Percentiles rank a stretch among this genome's conserved stretches.
These are phyloP conservation scores for Craterocephalus amniculus DNA, from an alignment of 2,797 vertebrate genomes.

Conservation along the genomic window DNA sequence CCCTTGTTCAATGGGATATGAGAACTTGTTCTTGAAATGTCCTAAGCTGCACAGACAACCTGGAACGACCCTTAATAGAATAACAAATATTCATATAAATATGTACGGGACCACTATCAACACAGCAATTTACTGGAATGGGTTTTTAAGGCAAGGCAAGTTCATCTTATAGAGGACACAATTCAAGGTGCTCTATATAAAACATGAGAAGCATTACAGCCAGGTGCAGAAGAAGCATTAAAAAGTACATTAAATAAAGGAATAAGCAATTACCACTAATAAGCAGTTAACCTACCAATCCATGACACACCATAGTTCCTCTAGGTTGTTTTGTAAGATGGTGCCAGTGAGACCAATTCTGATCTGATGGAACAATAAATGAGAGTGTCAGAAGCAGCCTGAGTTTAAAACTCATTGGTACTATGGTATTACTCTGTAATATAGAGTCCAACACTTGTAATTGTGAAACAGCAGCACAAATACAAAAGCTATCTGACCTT, in stretches of 20 bases:
- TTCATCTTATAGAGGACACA: too few relatives aligned
- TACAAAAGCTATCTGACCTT: conserved; percentile 76
- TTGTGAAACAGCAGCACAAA: conserved; percentile 3
- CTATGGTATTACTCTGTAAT: not conserved
- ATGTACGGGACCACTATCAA: not conserved
- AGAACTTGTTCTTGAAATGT: conserved; percentile 89
- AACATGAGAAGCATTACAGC: too few relatives aligned
- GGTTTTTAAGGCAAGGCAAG: not conserved
- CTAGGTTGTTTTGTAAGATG: conserved; percentile 95
- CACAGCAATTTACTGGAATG: not conserved
- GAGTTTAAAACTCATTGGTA: not conserved
- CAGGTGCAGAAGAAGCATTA: too few relatives aligned
- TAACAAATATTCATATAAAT: not conserved
- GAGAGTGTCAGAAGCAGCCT: conserved; percentile 8
- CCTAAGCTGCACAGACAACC: conserved; percentile 87
- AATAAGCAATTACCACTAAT: not conserved
- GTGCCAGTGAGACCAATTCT: conserved; percentile 96
- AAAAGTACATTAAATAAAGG: too few relatives aligned
- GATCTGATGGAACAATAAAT: conserved; percentile 58
- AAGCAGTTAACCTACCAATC: conserved; percentile 88
- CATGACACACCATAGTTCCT: conserved; percentile 98
- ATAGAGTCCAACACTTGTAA: conserved; percentile 5
- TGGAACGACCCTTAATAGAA: conserved; percentile 88
- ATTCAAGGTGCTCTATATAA: too few relatives aligned
- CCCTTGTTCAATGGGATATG: conserved; percentile 91